Conservation (phyloP, 2,888 invertebrate species). For the Adelphocoris suturalis region DNA sequence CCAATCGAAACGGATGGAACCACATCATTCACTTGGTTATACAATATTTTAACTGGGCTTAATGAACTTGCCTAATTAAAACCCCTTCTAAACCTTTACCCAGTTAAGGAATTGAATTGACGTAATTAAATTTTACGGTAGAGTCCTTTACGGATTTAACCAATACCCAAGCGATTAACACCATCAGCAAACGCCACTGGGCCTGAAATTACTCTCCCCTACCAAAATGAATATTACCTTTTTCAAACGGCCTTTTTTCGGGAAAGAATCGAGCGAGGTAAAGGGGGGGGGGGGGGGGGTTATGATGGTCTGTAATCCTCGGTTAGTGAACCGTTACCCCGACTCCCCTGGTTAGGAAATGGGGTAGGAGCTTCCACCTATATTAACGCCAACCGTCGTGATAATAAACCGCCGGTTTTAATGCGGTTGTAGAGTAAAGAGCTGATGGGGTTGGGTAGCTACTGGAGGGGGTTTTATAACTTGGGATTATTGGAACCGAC, state of each 20-base stretch:
- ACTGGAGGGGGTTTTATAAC: neutral
- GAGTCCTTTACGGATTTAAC: neutral
- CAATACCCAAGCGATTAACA: neutral
- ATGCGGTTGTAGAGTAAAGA: conserved; percentile 36
- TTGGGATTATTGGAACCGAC: conserved; percentile 10
- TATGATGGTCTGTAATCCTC: conserved; percentile 16
- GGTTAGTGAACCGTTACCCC: conserved; percentile 39
- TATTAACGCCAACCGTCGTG: conserved; percentile 32
- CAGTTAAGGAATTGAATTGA: neutral
- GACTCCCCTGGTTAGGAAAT: neutral
- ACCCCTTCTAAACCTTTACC: too few relatives aligned
- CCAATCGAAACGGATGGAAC: too few relatives aligned
- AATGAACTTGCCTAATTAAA: too few relatives aligned
- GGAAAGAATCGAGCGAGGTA: conserved; percentile 13
- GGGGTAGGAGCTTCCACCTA: neutral
- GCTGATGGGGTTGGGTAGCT: neutral
- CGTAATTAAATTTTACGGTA: neutral
- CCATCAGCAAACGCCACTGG: neutral
- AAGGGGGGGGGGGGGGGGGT: neutral
- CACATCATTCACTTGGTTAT: too few relatives aligned
- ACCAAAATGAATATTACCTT: conserved; percentile 18
- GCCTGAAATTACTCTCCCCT: neutral
- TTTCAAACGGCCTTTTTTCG: neutral
- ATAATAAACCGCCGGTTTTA: conserved; percentile 30
- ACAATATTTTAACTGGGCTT: too few relatives aligned